Conservation (phyloP, 1,140 invertebrate genomes). For the Microplitis demolitor region DNA sequence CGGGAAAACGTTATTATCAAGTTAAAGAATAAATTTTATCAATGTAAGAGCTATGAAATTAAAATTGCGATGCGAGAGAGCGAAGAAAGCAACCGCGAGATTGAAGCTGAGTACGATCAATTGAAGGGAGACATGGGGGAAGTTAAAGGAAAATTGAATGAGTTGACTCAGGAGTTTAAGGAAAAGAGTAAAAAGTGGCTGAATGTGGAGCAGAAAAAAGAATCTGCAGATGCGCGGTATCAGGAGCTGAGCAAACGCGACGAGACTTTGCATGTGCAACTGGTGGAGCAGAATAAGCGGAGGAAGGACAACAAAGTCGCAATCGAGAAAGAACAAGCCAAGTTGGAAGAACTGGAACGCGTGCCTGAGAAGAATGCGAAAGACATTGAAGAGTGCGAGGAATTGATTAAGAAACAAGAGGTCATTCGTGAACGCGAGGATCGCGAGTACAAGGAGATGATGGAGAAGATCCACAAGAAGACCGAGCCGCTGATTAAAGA, state of each 20-base stretch:
- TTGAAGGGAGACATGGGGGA: conserved; percentile 63
- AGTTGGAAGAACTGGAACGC: conserved; percentile 67
- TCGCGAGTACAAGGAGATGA: conserved; percentile 63
- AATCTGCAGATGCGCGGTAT: conserved; percentile 60
- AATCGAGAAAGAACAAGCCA: conserved; percentile 63
- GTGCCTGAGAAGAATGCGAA: conserved; percentile 74
- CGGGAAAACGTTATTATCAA: conserved; percentile 76
- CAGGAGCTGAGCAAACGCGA: conserved; percentile 67
- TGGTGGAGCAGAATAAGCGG: conserved; percentile 69
- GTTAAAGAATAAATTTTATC: conserved; percentile 50
- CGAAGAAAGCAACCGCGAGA: conserved; percentile 60
- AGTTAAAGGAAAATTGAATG: conserved; percentile 62
- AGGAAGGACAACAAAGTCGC: conserved; percentile 66
- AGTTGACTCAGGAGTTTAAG: conserved; percentile 62
- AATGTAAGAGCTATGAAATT: conserved; percentile 63
- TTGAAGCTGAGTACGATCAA: conserved; percentile 64
- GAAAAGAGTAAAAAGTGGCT: conserved; percentile 65
- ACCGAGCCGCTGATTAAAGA: conserved; percentile 64
- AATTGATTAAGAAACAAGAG: conserved; percentile 62
- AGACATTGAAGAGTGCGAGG: conserved; percentile 74
- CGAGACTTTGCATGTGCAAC: conserved; percentile 67
- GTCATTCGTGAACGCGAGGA: conserved; percentile 64
- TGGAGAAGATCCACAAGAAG: conserved; percentile 68
- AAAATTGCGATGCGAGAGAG: conserved; percentile 57
- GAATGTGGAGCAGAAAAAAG: conserved; percentile 49